Evolutionary conservation across 2,797 vertebrate species (phyloP), one percentile per base, ranked within the genome.

Genomic region (Dendrocincla tyrannina): DNA sequence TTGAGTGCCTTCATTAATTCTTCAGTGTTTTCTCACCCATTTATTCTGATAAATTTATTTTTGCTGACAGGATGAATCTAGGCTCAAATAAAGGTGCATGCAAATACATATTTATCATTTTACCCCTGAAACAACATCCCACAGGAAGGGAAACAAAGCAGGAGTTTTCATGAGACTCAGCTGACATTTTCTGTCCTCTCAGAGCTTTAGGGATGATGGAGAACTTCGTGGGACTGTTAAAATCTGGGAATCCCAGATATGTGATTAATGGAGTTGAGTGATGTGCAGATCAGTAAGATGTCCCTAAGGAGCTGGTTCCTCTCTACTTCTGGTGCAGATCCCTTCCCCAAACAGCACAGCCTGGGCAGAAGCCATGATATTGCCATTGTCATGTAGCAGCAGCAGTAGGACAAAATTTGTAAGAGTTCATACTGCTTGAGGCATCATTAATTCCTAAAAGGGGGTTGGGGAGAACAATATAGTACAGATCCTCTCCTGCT

Each of bases 1-100:
- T 49, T 94, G 81, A 83, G 87, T 89, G 88, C 95, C 85, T 91
- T 59, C 86, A 91, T 95, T 88, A 85, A 37, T 93, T 95, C 41
- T 75, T 37, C 28, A 35, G 37, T 73, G 13, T 72, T 93, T 92
- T 89, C 73, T 69, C 44, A 70, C 18, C n/a, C 3, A 0, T 67
- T 85, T 95, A 70, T 91, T 79, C 46, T 78, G 59, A 78, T 75
- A 88, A 84, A n/a, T 15, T 14, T 13, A 59, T 80, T 95, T 95
- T 88, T 97, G 76, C 74, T 70, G 50, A 68, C 28, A 41, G 44
- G 20, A 46, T 59, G 9, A 47, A 50, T 66, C 44, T 64, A 44
- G 49, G 55, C 9, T 63, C 44, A 66, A n/a, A 91, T 91, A 95
- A 95, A 92, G 66, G 33, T 75, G 12, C 37, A 12, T 1, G 5